Evolutionary conservation across 2,797 vertebrate genomes (phyloP), one percentile per base, ranked within the genome.

Genomic region (Pseudocheirus occidentalis): DNA sequence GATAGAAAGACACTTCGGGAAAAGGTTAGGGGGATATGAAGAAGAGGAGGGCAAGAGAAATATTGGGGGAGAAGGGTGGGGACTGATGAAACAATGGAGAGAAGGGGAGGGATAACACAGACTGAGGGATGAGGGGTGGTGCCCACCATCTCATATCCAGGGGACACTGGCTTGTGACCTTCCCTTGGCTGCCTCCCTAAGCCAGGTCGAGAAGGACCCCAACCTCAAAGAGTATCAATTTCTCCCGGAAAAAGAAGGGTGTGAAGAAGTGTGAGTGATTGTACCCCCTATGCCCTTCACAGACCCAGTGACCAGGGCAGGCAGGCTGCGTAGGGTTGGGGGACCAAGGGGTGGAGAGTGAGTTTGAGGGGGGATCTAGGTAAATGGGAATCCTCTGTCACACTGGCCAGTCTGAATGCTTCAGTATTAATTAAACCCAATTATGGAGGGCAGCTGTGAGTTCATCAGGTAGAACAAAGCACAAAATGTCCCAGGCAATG

Each of bases 381-480:
- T 58, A 3, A 7, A 3, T 0, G 50, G 0, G 55, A 90, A 55
- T n/a, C 91, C 91, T 90, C 57, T 34, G 55, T 27, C 2, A 27
- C 18, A 2, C 91, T 90, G 58, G 52, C 40, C 21, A 10, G 29
- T 90, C 52, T 31, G 50, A 53, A 5, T 90, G 53, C 28, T 54
- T 90, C 31, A 90, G 31, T 90, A 16, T 54, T 13, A 28, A 53
- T 90, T 90, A 90, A 90, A 55, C 31, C 29, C 14, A 90, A 55
- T 90, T 90, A 90, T 31, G 10, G 13, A 7, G 90, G 29, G 54
- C 90, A 90, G 29, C 92, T 91, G 66, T 92, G 89, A 50, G 50
- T 93, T 81, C 96, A 55, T 96, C 97, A 98, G 96, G 96, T 94
- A 95, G 90, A 46, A 34, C 46, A 55, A 81, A 81, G 73, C 10